Conservation (phyloP, 2,113 vertebrate species). For the Lophotis ruficrista region DNA sequence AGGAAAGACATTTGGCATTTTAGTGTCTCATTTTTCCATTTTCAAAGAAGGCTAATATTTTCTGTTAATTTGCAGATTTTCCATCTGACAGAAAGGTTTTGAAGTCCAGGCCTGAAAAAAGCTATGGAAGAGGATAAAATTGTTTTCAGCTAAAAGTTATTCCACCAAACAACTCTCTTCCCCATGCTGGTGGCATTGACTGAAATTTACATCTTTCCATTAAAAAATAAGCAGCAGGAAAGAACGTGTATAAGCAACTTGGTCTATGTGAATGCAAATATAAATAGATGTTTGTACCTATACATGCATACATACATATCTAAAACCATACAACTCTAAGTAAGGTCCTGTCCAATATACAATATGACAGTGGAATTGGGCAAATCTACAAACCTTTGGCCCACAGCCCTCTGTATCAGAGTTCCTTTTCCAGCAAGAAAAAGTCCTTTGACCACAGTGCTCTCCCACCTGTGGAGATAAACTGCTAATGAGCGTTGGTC, state of each 20-base stretch:
- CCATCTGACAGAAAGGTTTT: not conserved
- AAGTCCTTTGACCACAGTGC: not conserved
- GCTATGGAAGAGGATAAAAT: not conserved
- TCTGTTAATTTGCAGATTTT: slow-evolving; percentile 3
- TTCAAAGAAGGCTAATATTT: slow-evolving; percentile 66
- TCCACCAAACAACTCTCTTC: not conserved
- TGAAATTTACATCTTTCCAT: not conserved
- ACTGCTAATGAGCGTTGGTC: not conserved
- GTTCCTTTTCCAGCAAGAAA: slow-evolving; percentile 12
- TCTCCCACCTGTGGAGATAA: not conserved
- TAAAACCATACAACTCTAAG: not conserved
- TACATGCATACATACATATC: not conserved
- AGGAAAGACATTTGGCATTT: not conserved
- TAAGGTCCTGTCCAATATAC: not conserved
- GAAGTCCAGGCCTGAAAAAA: not conserved
- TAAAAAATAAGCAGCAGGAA: not conserved
- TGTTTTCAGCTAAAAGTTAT: not conserved
- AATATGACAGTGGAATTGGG: not conserved
- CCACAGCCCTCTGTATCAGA: not conserved
- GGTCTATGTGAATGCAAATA: not conserved
- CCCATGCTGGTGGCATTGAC: not conserved
- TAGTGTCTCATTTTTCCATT: slow-evolving; percentile 72
- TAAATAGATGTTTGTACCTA: not conserved
- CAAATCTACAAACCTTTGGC: not conserved
- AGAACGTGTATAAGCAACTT: not conserved